Base-by-base conservation (phyloP, 2,888 invertebrate species). In the Alsophila aescularia region DNA sequence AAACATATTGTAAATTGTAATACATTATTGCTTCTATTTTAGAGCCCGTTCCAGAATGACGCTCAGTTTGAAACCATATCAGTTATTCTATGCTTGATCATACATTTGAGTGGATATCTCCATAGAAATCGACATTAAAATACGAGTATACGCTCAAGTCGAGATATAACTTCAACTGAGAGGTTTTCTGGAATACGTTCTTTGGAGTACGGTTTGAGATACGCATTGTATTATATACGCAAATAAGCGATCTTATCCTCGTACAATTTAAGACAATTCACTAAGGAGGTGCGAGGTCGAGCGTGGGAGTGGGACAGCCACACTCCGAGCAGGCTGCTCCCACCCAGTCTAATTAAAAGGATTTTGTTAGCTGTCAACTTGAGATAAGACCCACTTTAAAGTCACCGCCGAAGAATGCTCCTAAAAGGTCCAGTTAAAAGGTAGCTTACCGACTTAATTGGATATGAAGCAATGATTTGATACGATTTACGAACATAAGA, bases 311-410 rank as follows among this genome's bases (percentile, higher is more conserved):
- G 67, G 62, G 75, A 64, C 69, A 61, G 41, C 44, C 54, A 63
- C 60, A 69, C 69, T 59, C 58, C 62, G 68, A 65, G 67, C 72
- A 62, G 61, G 58, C 64, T 59, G 66, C 40, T 63, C 58, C 75
- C 77, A 63, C 56, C 73, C 77, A 67, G 70, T 64, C 83, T 90
- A 90, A 91, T 91, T 91, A 91, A 91, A 91, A 87, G 87, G 89
- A 89, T 89, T 90, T 90, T 89, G 89, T 90, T 79, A 88, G 84
- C 87, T 90, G 90, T 91, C 90, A 90, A 83, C 82, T 73, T 61
- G 69, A 84, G 90, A 91, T 90, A 90, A 85, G 70, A 67, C 67
- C 59, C 34, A 62, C 83, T 89, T 90, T 90, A 78, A 87, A 65
- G 72, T 64, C 68, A 73, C 87, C 90, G 87, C 59, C 57, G 58